Base-by-base conservation (phyloP, 2,113 vertebrate genomes). In the Nansenia antarctica region DNA sequence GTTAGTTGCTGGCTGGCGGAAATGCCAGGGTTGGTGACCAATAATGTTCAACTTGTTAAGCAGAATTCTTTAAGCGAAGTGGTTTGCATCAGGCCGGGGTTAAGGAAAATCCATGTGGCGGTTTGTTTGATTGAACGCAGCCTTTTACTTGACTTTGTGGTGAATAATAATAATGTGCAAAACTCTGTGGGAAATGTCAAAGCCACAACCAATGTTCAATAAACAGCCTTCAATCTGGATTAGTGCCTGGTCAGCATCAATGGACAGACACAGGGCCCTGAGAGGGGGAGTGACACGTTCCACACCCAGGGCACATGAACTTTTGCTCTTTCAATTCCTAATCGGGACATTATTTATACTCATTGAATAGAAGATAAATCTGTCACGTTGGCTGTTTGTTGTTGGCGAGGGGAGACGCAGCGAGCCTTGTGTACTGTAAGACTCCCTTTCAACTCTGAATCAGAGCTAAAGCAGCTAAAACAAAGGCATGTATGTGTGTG, bases 51-150 rank as follows among this genome's bases (percentile, higher is more conserved):
- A 14, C 26, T 55, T 20, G 26, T 15, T 29, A 20, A 15, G 53
- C 57, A 34, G 27, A 27, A 59, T 82, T 26, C 11, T 24, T 78
- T 69, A 54, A 39, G 62, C 74, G 42, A n/a, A 80, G 81, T 59
- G 62, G 1, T 12, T 67, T 71, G 74, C 37, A 69, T 39, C 31
- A 62, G 39, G 31, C 11, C 18, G 3, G 26, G 27, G 57, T 22
- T 34, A 66, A 63, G 35, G 20, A 58, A 45, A 26, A 63, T 61
- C 61, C 32, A 72, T 20, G 1, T 45, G 52, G 62, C 9, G 29
- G 57, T 79, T 78, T 77, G 74, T 84, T 75, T 85, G 85, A 85
- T 60, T 72, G 70, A 85, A 84, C 61, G 6, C 74, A 85, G 84
- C 70, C 82, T 78, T 73, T 79, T 42, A 65, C 79, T 84, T 53